phyloP scores from a whole-genome alignment of 2,113 vertebrate genomes.

The Megatriorchis doriae region DNA sequence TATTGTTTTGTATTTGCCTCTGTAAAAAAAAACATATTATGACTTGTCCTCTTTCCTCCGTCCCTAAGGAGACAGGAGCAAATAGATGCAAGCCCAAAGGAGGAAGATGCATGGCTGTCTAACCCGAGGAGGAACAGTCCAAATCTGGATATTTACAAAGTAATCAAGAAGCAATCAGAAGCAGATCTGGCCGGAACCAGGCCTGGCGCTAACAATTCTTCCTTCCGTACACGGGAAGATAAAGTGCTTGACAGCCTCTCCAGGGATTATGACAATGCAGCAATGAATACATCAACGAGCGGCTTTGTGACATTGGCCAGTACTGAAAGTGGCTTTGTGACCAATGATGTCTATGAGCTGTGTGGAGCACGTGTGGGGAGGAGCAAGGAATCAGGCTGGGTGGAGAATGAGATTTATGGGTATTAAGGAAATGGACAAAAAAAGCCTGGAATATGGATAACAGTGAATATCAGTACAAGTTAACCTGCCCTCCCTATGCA shows the following conservation, averaged over 20 bases:
- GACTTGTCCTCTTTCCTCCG: not conserved
- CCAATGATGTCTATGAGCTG: slow-evolving; percentile 91
- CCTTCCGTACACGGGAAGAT: slow-evolving; percentile 76
- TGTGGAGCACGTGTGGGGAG: slow-evolving; percentile 62
- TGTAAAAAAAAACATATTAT: not conserved
- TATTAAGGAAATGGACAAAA: slow-evolving; percentile 53
- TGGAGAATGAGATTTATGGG: slow-evolving; percentile 96
- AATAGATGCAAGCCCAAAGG: slow-evolving; percentile 59
- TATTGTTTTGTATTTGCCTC: not conserved
- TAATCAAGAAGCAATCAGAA: slow-evolving; percentile 85
- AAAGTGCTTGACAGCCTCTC: slow-evolving; percentile 53
- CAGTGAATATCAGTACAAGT: accelerated
- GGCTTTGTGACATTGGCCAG: slow-evolving; percentile 81
- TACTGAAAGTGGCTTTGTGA: slow-evolving; percentile 86
- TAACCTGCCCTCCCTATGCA: not conserved
- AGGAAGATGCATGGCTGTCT: slow-evolving; percentile 71
- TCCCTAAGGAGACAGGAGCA: slow-evolving; percentile 75
- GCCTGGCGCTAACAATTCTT: slow-evolving; percentile 86
- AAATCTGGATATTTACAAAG: slow-evolving; percentile 82
- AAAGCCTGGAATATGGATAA: not conserved
- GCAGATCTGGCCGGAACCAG: slow-evolving; percentile 84
- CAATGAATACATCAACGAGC: slow-evolving; percentile 67
- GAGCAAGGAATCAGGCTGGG: slow-evolving; percentile 82
- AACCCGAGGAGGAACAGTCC: slow-evolving; percentile 68
- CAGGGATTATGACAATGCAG: slow-evolving; percentile 76